Conservation (phyloP, 2,888 invertebrate genomes). For the Halictus ligatus region DNA sequence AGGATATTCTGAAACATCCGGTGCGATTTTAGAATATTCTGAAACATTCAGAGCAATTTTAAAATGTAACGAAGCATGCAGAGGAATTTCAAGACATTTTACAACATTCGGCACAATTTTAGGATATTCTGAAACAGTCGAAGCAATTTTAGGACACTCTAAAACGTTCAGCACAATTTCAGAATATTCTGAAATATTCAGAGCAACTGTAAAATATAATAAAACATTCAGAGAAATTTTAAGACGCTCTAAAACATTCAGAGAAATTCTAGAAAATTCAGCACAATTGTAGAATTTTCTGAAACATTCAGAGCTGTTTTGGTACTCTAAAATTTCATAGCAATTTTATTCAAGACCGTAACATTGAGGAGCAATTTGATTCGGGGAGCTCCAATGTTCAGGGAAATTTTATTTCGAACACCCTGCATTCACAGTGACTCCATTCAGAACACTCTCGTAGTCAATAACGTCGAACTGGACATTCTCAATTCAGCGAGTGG, state of each 20-base stretch:
- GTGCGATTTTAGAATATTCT: background rate
- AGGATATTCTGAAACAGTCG: too few species aligned
- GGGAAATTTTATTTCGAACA: background rate
- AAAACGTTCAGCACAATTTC: too few species aligned
- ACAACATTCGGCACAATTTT: too few species aligned
- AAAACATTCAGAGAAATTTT: too few species aligned
- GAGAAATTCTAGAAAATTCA: too few species aligned
- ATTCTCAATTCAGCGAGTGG: background rate
- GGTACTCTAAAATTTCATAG: background rate
- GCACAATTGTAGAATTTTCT: too few species aligned
- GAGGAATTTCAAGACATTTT: too few species aligned
- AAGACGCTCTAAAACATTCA: too few species aligned
- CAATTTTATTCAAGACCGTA: background rate
- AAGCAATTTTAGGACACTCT: too few species aligned
- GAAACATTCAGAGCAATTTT: background rate
- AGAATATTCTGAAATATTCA: background rate
- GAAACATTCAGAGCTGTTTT: background rate
- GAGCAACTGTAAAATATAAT: background rate
- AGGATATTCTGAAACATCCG: fast-evolving
- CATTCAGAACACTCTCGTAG: background rate
- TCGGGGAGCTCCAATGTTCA: background rate
- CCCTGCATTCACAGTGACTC: background rate
- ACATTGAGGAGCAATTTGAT: background rate
- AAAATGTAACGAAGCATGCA: too few species aligned
- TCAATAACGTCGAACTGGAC: background rate